Evolutionary conservation across 1,140 invertebrate genomes (phyloP), one percentile per base, ranked within the genome.

Genomic region (Macrocentrus cingulum): DNA sequence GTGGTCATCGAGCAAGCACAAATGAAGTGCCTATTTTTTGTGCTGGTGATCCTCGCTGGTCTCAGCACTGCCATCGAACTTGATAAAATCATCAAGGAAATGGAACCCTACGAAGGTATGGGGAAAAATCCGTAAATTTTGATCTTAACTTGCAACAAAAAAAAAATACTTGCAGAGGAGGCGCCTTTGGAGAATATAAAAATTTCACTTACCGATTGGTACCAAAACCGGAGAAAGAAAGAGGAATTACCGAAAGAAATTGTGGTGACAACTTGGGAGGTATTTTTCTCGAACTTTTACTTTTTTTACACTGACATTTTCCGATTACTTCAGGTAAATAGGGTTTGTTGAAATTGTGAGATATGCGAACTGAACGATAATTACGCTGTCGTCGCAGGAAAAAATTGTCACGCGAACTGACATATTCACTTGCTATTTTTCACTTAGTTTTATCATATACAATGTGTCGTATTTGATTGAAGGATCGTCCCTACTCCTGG

Each of bases 231-330:
- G n/a, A 18, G 42, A 44, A 19, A 2, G 3, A 0, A 57, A 7
- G 13, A 22, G 2, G 39, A 19, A 23, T 41, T 72, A 13, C 71
- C 69, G 0, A 36, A 53, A 4, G 56, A 66, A 41, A 57, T 75
- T 56, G 51, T 48, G 16, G 64, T 75, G 20, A 74, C 72, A 29
- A 70, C 69, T 16, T 71, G 62, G 66, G 62, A 72, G 56, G 72
- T 36, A 29, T 6, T 51, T 37, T 36, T 11, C 0, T 18, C 7
- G 16, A 8, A 9, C 8, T 37, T 13, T 8, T 9, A 7, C 49
- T 49, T 23, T 23, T 22, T 4, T 5, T 4, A 29, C 15, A 2
- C 7, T 16, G 1, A 1, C 5, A 49, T 9, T 49, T 49, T 49
- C 15, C 8, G 18, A 23, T 9, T 49, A 23, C 22, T 25, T n/a